Evolutionary conservation across 2,113 vertebrate genomes (phyloP).

Genomic region (Dicerorhinus sumatrensis): DNA sequence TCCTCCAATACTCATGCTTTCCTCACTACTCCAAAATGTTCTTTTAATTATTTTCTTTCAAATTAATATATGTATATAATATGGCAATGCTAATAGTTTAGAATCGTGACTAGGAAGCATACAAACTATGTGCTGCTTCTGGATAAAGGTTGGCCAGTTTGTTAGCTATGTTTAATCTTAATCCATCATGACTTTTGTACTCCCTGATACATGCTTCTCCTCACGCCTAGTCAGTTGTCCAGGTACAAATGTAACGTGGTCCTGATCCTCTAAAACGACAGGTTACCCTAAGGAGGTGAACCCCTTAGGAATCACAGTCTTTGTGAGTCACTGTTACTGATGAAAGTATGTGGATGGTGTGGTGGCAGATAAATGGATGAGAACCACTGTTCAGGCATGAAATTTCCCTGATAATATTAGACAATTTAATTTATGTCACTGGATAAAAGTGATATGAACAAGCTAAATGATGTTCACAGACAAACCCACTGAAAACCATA

Average conservation of each 20-base stretch:
- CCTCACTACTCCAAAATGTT: background rate
- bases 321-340: background rate
- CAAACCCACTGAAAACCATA: background rate
- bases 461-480: background rate
- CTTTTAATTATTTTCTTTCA: constrained; percentile 28
- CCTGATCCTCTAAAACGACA: background rate
- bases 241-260: background rate
- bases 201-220: background rate
- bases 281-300: background rate
- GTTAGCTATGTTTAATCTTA: background rate
- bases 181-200: background rate
- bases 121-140: background rate
- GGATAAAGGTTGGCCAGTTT: background rate
- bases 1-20: background rate
- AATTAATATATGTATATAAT: background rate
- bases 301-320: background rate
- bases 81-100: background rate
- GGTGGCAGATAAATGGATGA: background rate
- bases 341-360: background rate
- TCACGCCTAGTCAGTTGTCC: background rate
- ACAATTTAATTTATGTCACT: background rate
- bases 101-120: background rate
- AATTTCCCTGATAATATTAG: background rate
- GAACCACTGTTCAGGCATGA: background rate
- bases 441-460: background rate